phyloP scores from a whole-genome alignment of 2,888 invertebrate species.

The Diadromus collaris region DNA sequence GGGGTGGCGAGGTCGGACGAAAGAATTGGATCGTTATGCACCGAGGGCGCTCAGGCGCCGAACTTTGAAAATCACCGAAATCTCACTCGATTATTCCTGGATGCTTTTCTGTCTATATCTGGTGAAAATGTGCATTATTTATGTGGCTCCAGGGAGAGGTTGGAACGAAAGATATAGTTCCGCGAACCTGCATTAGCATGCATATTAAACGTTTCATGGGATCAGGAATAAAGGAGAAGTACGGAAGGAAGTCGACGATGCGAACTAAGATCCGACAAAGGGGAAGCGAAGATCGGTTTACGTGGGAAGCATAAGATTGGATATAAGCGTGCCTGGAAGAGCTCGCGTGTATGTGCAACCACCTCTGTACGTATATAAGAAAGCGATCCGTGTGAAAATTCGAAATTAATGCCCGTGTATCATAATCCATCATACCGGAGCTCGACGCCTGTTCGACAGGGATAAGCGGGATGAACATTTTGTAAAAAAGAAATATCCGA shows the following conservation, averaged over 20 bases:
- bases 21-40: conserved; percentile 11
- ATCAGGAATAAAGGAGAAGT: conserved; percentile 26
- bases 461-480: neutral
- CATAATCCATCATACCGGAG: conserved; percentile 1
- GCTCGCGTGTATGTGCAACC: neutral
- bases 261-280: conserved; percentile 7
- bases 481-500: neutral
- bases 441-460: neutral
- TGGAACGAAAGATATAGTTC: conserved; percentile 18
- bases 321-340: neutral
- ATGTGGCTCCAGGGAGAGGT: conserved; percentile 1
- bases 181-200: conserved; percentile 36
- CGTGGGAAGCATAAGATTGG: conserved; percentile 1
- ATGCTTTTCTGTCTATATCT: neutral
- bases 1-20: neutral
- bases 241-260: conserved; percentile 29
- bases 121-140: neutral
- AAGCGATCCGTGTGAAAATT: neutral
- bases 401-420: neutral
- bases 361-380: neutral
- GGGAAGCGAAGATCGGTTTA: conserved; percentile 5
- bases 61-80: conserved; percentile 33
- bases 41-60: neutral
- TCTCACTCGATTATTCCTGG: conserved; percentile 32
- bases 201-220: conserved; percentile 37